Percentiles rank a stretch among this genome's conserved stretches.
These are phyloP conservation scores for Zosterops pallidus DNA, from an alignment of 2,113 vertebrate species.

Conservation along the genomic window DNA sequence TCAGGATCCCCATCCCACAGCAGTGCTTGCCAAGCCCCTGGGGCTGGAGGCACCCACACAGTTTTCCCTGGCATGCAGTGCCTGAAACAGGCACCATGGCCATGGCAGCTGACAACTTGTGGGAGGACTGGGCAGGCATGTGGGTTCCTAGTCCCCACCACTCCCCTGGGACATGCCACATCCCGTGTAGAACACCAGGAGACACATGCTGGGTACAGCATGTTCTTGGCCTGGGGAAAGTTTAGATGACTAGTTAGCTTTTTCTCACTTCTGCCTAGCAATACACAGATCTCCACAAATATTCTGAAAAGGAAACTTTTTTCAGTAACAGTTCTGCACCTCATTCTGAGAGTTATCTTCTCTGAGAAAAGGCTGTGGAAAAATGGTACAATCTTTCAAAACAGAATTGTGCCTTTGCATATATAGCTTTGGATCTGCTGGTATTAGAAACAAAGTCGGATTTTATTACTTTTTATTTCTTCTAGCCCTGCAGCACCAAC, in stretches of 20 bases:
- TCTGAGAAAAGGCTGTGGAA: not conserved
- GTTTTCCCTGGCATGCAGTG: not conserved
- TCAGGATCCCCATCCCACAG: accelerated
- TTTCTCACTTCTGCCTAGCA: not conserved
- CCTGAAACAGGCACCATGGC: accelerated
- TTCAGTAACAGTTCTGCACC: not conserved
- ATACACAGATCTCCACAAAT: accelerated
- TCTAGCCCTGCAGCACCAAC: constrained; percentile 44
- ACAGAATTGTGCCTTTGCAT: not conserved
- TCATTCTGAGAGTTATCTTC: not conserved
- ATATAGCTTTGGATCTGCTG: constrained; percentile 36
- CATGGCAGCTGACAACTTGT: accelerated
- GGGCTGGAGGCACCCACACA: not conserved
- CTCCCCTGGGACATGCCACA: not conserved
- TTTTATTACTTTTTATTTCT: constrained; percentile 56
- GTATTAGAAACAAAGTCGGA: constrained; percentile 24
- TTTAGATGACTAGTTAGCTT: not conserved
- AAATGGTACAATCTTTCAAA: constrained; percentile 6
- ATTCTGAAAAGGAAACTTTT: not conserved
- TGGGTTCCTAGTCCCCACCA: not conserved
- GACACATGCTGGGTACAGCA: accelerated
- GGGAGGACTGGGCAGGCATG: not conserved
- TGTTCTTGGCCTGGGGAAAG: not conserved
- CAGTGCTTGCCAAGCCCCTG: not conserved
- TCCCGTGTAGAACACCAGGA: not conserved